Percentiles rank a stretch among this genome's conserved stretches.
Conservation (phyloP, 1,140 invertebrate genomes). For the Paracyclopina nana region DNA sequence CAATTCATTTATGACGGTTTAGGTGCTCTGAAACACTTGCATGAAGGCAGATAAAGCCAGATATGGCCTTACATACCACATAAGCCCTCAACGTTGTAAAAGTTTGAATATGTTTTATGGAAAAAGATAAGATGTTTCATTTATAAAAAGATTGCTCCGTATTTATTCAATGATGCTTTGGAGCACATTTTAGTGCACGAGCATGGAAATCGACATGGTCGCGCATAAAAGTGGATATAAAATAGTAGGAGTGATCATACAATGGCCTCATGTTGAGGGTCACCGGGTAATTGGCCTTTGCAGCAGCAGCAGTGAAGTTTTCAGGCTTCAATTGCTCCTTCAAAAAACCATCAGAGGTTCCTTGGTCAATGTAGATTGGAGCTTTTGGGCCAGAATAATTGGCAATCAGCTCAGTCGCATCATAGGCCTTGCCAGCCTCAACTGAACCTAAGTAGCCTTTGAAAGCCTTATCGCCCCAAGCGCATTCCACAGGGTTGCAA, state of each 20-base stretch:
- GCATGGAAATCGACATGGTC: constrained; percentile 83
- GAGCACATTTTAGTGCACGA: constrained; percentile 31
- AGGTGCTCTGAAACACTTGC: no score
- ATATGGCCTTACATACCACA: no score
- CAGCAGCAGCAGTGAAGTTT: constrained; percentile 4
- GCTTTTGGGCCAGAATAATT: constrained; percentile 63
- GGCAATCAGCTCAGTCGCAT: constrained; percentile 62
- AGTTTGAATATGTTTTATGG: no score
- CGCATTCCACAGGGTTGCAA: constrained; percentile 57
- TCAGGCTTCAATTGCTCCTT: constrained; percentile 43
- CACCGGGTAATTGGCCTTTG: not conserved
- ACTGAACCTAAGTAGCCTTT: constrained; percentile 57
- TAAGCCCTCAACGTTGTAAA: no score
- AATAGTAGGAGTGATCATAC: constrained; percentile 93
- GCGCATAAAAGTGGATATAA: constrained; percentile 74
- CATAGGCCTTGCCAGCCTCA: constrained; percentile 58
- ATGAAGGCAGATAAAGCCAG: no score
- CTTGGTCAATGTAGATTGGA: constrained; percentile 77
- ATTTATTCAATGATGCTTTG: no score
- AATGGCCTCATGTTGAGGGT: constrained; percentile 54
- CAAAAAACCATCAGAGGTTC: constrained; percentile 61
- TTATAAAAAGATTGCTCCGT: no score
- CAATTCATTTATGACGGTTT: no score
- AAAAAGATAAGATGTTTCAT: no score
- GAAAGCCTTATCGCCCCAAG: constrained; percentile 76